Conservation (phyloP, 2,113 vertebrate genomes). For the Orycteropus afer region DNA sequence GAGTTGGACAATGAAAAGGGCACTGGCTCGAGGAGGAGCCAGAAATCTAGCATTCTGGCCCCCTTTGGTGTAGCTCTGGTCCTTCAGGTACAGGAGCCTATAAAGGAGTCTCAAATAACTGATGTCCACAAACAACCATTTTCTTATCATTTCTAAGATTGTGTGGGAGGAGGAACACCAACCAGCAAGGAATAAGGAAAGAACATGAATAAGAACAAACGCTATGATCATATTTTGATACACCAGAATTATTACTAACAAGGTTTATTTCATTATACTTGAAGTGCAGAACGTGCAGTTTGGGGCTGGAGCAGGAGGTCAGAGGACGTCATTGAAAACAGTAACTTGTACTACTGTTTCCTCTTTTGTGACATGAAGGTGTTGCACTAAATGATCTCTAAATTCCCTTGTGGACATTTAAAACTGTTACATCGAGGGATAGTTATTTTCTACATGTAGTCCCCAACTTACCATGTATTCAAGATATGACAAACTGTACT, state of each 20-base stretch:
- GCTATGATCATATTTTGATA: not conserved
- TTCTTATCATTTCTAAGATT: not conserved
- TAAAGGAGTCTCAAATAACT: not conserved
- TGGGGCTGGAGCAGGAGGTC: not conserved
- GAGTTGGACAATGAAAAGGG: rapidly evolving
- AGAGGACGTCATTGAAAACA: not conserved
- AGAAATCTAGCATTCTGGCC: not conserved
- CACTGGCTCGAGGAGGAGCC: not conserved
- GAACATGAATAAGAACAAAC: not conserved
- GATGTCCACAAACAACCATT: not conserved
- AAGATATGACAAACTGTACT: too few relatives aligned
- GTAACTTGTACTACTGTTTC: not conserved
- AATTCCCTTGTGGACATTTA: not conserved
- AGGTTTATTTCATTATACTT: not conserved
- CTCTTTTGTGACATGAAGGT: not conserved
- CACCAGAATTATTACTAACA: not conserved
- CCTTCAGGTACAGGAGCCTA: not conserved
- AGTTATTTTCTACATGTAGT: not conserved
- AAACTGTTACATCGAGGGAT: not conserved
- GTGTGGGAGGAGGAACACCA: not conserved
- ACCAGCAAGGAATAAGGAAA: not conserved
- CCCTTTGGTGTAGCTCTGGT: not conserved
- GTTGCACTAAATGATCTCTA: not conserved
- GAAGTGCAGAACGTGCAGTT: not conserved
- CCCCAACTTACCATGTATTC: not conserved